Percentiles rank a stretch among this genome's conserved stretches.
phyloP scores from a whole-genome alignment of 2,113 vertebrate species.

The Anhinga anhinga region DNA sequence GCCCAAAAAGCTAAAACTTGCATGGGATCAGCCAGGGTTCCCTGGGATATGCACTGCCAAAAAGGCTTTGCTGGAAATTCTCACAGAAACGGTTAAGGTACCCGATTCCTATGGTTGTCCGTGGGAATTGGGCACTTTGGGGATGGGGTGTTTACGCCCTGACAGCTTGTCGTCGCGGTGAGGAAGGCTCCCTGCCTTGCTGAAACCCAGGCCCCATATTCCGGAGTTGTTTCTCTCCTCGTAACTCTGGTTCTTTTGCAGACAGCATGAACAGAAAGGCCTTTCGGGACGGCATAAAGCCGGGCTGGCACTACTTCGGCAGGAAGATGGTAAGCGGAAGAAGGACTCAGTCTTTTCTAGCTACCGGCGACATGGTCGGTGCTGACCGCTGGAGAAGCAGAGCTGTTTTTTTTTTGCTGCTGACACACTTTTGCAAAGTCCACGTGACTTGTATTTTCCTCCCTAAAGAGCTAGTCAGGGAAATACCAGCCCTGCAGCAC shows the following conservation, averaged over 20 bases:
- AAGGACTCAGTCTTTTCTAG: background rate
- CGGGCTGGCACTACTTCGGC: slow-evolving; percentile 92
- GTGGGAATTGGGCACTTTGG: rapidly evolving
- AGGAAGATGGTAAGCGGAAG: slow-evolving; percentile 88
- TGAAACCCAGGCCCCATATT: rapidly evolving
- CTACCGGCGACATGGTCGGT: rapidly evolving
- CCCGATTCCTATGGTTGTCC: rapidly evolving
- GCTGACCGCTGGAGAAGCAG: background rate
- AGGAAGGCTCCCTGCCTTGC: background rate
- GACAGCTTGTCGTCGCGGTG: rapidly evolving
- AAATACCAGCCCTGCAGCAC: background rate
- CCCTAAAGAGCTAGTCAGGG: background rate
- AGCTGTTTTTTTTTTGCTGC: background rate
- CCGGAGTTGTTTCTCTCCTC: background rate
- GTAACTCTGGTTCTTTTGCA: slow-evolving; percentile 45
- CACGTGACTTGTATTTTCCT: rapidly evolving
- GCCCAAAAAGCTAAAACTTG: background rate
- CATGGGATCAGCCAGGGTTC: rapidly evolving
- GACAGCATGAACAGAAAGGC: slow-evolving; percentile 85
- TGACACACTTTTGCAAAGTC: background rate
- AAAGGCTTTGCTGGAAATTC: background rate
- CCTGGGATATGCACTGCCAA: no score
- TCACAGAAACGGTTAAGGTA: background rate
- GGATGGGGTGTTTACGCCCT: background rate
- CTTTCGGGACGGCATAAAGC: slow-evolving; percentile 83